Conservation (phyloP, 2,113 vertebrate genomes). For the Notothenia coriiceps region DNA sequence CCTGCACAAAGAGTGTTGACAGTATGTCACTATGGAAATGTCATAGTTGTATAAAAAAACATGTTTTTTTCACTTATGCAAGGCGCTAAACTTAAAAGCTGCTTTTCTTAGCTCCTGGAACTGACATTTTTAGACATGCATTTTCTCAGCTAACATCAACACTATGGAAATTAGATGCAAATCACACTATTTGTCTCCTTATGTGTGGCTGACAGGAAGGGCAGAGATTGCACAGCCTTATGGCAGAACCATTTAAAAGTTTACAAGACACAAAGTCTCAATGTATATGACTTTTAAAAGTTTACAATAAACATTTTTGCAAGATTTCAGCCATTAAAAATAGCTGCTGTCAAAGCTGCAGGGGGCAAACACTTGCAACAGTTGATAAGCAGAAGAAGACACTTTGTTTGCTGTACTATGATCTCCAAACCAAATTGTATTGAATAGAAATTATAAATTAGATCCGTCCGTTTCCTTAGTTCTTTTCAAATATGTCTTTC, state of each 20-base stretch:
- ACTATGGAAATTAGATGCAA: conserved; percentile 30
- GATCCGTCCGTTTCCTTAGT: neutral
- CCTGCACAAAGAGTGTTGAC: neutral
- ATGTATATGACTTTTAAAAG: neutral
- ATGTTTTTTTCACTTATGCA: neutral
- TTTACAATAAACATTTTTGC: neutral
- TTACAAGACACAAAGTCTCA: conserved; percentile 15
- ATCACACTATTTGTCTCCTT: conserved; percentile 5
- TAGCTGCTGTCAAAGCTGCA: neutral
- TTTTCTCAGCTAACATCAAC: conserved; percentile 28
- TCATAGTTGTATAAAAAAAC: conserved; percentile 16
- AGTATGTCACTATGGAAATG: neutral
- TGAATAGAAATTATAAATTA: neutral
- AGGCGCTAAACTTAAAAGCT: neutral
- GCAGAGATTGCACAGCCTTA: neutral
- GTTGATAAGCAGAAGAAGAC: neutral
- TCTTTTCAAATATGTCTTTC: neutral
- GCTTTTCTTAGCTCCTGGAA: conserved; percentile 9
- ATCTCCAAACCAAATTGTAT: neutral
- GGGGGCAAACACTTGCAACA: neutral
- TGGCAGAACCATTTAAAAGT: conserved; percentile 13
- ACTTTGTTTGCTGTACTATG: neutral
- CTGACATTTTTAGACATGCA: conserved; percentile 1
- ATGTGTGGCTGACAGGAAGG: conserved; percentile 1
- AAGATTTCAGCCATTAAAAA: neutral